Base-by-base conservation (phyloP, 2,888 invertebrate species). In the Dyspetes luteomarginatus region DNA sequence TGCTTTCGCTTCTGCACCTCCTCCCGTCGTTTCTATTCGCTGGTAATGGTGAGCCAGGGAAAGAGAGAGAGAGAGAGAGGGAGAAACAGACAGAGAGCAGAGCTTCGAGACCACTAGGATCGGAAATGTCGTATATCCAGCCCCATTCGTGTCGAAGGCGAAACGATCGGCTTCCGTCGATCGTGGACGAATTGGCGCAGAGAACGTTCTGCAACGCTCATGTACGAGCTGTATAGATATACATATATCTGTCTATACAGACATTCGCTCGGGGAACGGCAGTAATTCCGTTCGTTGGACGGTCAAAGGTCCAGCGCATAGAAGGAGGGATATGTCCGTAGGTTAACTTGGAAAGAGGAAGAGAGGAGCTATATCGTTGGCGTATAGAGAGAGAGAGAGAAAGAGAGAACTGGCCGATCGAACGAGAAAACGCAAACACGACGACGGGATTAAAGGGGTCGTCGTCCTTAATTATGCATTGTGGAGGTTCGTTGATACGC, bases 401-500 rank as follows among this genome's bases (percentile, higher is more conserved):
- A 7, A 3, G 48, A 12, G 24, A 17, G n/a, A 30, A 52, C 22
- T 19, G 64, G 62, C n/a, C 64, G 50, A 78, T 72, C 83, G 65
- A 81, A 85, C 80, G 86, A 86, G 88, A 88, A 88, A 89, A 88
- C 86, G 88, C 88, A 89, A 89, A 89, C 88, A 88, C 83, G 85
- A 84, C 83, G 84, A 82, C 72, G 82, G 87, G 87, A 89, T 89
- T 89, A 89, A 88, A 89, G 87, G 88, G 88, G 84, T 85, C 85
- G 85, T 82, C 79, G 80, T 86, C 86, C 88, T 89, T 88, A 88
- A 89, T 89, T 88, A 89, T 89, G 86, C 89, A 88, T 88, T 86
- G 88, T 85, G 81, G 78, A 84, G 84, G 83, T 85, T 85, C 85
- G 81, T 84, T 83, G 82, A 85, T 85, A 86, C 81, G 75, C 79